Evolutionary conservation across 2,888 invertebrate species (phyloP).

Genomic region (Junonia oenone): DNA sequence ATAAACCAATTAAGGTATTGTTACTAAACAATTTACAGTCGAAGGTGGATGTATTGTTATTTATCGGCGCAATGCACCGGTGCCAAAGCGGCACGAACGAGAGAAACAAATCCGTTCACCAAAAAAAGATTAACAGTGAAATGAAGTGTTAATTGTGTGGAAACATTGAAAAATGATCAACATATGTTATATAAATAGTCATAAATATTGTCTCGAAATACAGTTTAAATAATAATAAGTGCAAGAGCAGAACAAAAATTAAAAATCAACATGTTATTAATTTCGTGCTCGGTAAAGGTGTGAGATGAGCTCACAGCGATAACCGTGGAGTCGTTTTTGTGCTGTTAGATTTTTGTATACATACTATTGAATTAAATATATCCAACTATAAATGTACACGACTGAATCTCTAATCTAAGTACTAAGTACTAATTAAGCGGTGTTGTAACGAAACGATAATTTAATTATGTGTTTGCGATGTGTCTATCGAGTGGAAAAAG

Average conservation of each 20-base stretch:
- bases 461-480: no score
- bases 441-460: no score
- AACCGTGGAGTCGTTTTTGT: slow-evolving; percentile 39
- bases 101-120: slow-evolving; percentile 48
- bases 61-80: slow-evolving; percentile 23
- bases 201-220: slow-evolving; percentile 75
- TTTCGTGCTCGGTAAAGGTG: slow-evolving; percentile 71
- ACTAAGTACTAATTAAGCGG: no score
- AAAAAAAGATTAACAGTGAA: slow-evolving; percentile 69
- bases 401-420: no score
- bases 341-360: not conserved
- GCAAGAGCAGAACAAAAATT: slow-evolving; percentile 71
- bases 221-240: slow-evolving; percentile 79
- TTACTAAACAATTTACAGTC: slow-evolving; percentile 10
- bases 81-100: slow-evolving; percentile 16
- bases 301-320: slow-evolving; percentile 60
- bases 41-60: slow-evolving; percentile 10
- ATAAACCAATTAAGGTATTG: slow-evolving; percentile 5
- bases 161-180: slow-evolving; percentile 79
- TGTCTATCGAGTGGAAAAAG: no score
- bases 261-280: slow-evolving; percentile 78
- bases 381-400: no score
- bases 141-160: slow-evolving; percentile 79
- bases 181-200: slow-evolving; percentile 79
- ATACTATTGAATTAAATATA: no score